Base-by-base conservation (phyloP, 2,888 invertebrate species). In the Steinernema hermaphroditum region DNA sequence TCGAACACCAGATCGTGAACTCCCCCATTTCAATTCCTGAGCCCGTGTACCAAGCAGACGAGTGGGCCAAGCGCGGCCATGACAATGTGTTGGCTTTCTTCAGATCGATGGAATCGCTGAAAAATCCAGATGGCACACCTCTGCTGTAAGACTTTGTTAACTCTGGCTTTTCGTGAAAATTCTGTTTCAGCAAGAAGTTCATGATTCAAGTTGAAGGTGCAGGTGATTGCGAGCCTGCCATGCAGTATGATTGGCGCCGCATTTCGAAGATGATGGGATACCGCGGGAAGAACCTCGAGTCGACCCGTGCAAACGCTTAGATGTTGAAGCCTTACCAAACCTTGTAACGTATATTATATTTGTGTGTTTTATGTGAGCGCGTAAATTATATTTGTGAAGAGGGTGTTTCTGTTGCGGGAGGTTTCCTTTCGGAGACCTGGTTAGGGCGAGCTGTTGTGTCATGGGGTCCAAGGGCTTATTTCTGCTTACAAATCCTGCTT, bases 31-130 rank as follows among this genome's bases (percentile, higher is more conserved):
- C 68, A 2, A 68, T 68, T 22, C 68, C 81, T 78, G 81, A 81
- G 72, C 77, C 80, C 1, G 76, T 81, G 9, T 79, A 78, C 49
- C 79, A 78, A 27, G 79, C 81, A 0, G 81, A 81, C 43, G 80
- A 78, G 50, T 81, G 80, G 74, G 81, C 81, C 14, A 78, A 80
- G 71, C 70, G 81, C 57, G 81, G 81, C 54, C 54, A 54, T 16
- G 2, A 22, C 54, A 54, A 54, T 27, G 27, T 54, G 6, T 16
- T 54, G 24, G 54, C 54, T 27, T 54, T 54, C 27, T 54, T 54
- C 54, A 2, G 27, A 8, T 2, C 27, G 6, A 54, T 54, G 54
- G 54, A 54, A 6, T n/a, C 6, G 12, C 12, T 6, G 12, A 19
- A 49, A 12, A 8, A 49, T 12, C 6, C 6, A 19, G 6, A 12